Conservation (phyloP, 2,888 invertebrate species). For the Synanthedon formicaeformis region DNA sequence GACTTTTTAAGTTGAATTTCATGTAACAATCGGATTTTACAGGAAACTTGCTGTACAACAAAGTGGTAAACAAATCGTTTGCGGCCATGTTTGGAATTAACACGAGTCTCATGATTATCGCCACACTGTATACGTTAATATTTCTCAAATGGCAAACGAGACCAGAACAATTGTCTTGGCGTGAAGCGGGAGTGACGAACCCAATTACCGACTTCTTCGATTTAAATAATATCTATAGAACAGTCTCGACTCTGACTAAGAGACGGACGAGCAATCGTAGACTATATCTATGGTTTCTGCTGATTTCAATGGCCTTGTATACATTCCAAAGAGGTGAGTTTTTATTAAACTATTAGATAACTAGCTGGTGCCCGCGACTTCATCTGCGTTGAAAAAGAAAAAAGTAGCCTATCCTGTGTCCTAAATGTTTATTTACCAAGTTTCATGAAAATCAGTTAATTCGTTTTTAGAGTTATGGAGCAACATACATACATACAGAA, state of each 20-base stretch:
- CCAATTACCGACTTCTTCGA: constrained; percentile 80
- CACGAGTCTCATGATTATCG: constrained; percentile 68
- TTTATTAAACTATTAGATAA: background rate
- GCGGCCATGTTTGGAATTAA: constrained; percentile 81
- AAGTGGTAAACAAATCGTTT: constrained; percentile 74
- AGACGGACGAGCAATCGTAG: constrained; percentile 70
- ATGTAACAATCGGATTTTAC: constrained; percentile 11
- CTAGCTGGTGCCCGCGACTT: too few relatives aligned
- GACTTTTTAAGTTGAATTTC: too few relatives aligned
- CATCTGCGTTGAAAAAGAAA: too few relatives aligned
- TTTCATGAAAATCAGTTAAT: too few relatives aligned
- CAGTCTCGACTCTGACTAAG: constrained; percentile 73
- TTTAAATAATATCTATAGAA: constrained; percentile 73
- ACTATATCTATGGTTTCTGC: constrained; percentile 75
- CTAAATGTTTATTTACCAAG: too few relatives aligned
- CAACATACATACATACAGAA: too few relatives aligned
- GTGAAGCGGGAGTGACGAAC: constrained; percentile 69
- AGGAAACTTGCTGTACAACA: constrained; percentile 76
- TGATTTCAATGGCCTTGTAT: constrained; percentile 81
- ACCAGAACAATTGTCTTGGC: constrained; percentile 71
- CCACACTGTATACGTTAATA: constrained; percentile 75
- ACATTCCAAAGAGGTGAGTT: constrained; percentile 79
- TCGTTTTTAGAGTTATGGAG: too few relatives aligned
- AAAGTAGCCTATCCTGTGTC: too few relatives aligned
- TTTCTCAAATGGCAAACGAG: constrained; percentile 79